phyloP scores from a whole-genome alignment of 2,888 invertebrate species.

The Panopea generosa region DNA sequence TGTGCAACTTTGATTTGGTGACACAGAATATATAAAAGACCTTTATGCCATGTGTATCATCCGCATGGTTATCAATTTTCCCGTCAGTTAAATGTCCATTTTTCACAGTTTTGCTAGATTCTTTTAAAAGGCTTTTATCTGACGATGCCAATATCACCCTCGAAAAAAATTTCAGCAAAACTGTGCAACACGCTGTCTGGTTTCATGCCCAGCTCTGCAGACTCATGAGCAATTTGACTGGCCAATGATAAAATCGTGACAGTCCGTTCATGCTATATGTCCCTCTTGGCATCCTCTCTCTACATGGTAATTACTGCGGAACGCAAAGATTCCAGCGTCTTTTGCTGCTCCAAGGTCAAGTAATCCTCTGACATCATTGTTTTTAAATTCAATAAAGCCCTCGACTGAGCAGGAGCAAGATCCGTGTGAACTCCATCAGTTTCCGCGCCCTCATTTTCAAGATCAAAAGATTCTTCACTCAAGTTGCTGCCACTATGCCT shows the following conservation, averaged over 20 bases:
- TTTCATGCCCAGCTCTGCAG: slow-evolving; percentile 70
- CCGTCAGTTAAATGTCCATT: neutral
- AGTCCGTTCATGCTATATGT: slow-evolving; percentile 70
- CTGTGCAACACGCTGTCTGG: slow-evolving; percentile 73
- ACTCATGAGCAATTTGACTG: slow-evolving; percentile 75
- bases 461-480: slow-evolving; percentile 41
- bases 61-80: too few species aligned
- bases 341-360: slow-evolving; percentile 62
- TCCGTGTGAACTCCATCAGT: slow-evolving; percentile 48
- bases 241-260: slow-evolving; percentile 75
- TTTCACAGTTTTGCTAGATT: neutral
- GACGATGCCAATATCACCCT: slow-evolving; percentile 50
- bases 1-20: too few species aligned
- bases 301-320: slow-evolving; percentile 53
- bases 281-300: slow-evolving; percentile 49
- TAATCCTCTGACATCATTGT: slow-evolving; percentile 68
- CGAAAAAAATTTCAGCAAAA: slow-evolving; percentile 61
- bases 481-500: slow-evolving; percentile 25
- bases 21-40: too few species aligned
- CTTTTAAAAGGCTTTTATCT: slow-evolving; percentile 8
- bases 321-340: slow-evolving; percentile 57
- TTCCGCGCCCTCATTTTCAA: slow-evolving; percentile 21
- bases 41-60: too few species aligned
- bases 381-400: slow-evolving; percentile 65
- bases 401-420: slow-evolving; percentile 58